phyloP scores from a whole-genome alignment of 64 coral and sea anemone genomes.

The Actinia equina region DNA sequence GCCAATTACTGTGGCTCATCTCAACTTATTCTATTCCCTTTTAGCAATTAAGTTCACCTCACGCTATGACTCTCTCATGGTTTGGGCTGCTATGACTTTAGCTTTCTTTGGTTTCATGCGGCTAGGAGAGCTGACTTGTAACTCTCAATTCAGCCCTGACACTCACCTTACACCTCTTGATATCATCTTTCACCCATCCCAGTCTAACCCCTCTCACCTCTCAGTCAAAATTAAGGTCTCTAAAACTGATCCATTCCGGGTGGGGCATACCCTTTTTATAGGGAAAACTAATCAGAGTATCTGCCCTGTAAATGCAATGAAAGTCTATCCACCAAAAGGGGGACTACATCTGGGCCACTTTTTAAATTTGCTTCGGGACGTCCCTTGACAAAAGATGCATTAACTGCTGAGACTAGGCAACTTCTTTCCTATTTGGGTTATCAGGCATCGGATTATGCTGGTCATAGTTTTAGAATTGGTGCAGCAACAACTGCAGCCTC shows the following conservation, averaged over 20 bases:
- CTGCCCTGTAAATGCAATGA: conserved; percentile 9
- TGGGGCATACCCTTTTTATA: conserved; percentile 30
- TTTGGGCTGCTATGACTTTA: conserved; percentile 47
- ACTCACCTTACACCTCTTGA: not conserved
- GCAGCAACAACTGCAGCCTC: conserved; percentile 25
- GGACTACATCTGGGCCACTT: not conserved
- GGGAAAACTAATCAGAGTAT: not conserved
- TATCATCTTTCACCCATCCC: not conserved
- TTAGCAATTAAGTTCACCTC: not conserved
- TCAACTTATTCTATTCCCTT: conserved; percentile 20
- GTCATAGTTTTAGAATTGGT: conserved; percentile 26
- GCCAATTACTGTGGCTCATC: conserved; percentile 23
- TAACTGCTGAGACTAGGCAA: conserved; percentile 26
- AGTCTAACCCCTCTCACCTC: not conserved
- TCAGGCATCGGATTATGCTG: conserved; percentile 8
- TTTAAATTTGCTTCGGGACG: conserved; percentile 7
- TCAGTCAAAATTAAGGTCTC: conserved; percentile 16
- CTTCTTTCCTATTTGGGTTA: conserved; percentile 19
- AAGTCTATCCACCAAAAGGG: not conserved
- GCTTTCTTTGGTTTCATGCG: conserved; percentile 56
- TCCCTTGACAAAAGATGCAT: conserved; percentile 16
- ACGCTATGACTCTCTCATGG: conserved; percentile 34
- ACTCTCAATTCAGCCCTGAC: not conserved
- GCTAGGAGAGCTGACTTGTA: conserved; percentile 47
- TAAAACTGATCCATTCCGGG: conserved; percentile 45